Evolutionary conservation across 2,888 invertebrate genomes (phyloP), one percentile per base, ranked within the genome.

Genomic region (Anoplius nigerrimus): DNA sequence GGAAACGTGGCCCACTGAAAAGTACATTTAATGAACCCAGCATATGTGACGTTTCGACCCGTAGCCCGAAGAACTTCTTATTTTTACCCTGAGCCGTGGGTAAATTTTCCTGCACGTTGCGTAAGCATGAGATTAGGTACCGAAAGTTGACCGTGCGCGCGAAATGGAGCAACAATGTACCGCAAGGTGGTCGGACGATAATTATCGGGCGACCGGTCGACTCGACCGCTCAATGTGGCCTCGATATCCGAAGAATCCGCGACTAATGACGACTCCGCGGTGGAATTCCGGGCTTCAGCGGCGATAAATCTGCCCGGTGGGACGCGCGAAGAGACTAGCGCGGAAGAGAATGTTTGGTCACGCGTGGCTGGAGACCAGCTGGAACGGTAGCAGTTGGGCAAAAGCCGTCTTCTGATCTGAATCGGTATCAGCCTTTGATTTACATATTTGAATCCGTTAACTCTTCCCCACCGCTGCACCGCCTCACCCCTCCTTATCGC

Each of bases 281-380:
- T 55, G 61, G 61, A 69, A 75, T 78, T 74, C 78, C 70, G 67
- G 46, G 20, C 52, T 51, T 34, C 16, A 45, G 42, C 27, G 48
- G 20, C 56, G 68, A 79, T 76, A 75, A 79, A 79, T 71, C 66
- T 63, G 22, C 61, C 63, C 51, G 59, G 18, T n/a, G 45, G 16
- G 52, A 69, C 62, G 64, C 57, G 46, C 59, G 21, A 43, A 57
- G 56, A 45, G 43, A 76, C 65, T 59, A 61, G 68, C 71, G 69
- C 80, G 85, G 84, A 84, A 85, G 85, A 82, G 83, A 85, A 83
- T 83, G 82, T 85, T 82, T 79, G 83, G 86, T 87, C 84, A 87
- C 85, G 86, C 86, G 86, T 84, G 83, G 84, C 81, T 85, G 85
- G 82, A 74, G 80, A 74, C 72, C 79, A 79, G 75, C 82, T 80